Evolutionary conservation across 2,888 invertebrate species (phyloP).

Genomic region (Trilocha varians): DNA sequence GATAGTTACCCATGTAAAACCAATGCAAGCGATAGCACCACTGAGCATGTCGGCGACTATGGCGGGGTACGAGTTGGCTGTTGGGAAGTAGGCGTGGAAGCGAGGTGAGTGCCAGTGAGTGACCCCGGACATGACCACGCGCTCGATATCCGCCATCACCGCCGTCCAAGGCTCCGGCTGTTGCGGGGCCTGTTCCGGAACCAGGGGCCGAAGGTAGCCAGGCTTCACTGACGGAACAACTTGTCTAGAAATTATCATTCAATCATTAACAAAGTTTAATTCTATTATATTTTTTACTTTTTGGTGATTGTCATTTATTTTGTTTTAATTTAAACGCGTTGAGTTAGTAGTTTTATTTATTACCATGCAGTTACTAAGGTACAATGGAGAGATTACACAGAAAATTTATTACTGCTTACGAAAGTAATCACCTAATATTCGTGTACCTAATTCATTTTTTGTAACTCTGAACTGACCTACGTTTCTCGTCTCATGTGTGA

Average conservation of each 20-base stretch:
- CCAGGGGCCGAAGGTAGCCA: slow-evolving; percentile 89
- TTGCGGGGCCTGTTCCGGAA: slow-evolving; percentile 89
- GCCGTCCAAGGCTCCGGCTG: slow-evolving; percentile 91
- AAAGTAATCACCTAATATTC: too few relatives aligned
- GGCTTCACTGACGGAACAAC: slow-evolving; percentile 95
- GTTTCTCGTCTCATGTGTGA: too few relatives aligned
- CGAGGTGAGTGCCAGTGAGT: slow-evolving; percentile 98
- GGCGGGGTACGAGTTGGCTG: slow-evolving; percentile 93
- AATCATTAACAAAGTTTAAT: slow-evolving; percentile 1
- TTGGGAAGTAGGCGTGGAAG: slow-evolving; percentile 96
- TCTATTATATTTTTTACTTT: slow-evolving; percentile 6
- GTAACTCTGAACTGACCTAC: too few relatives aligned
- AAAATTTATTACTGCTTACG: too few relatives aligned
- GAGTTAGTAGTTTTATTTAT: too few relatives aligned
- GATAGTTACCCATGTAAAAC: slow-evolving; percentile 93
- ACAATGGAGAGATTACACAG: too few relatives aligned
- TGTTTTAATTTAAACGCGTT: too few relatives aligned
- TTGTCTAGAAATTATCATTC: slow-evolving; percentile 64
- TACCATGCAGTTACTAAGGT: too few relatives aligned
- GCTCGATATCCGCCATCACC: slow-evolving; percentile 93
- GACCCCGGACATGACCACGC: slow-evolving; percentile 97
- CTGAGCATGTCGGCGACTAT: slow-evolving; percentile 96
- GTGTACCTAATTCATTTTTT: too few relatives aligned
- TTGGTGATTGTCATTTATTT: too few relatives aligned
- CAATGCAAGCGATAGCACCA: slow-evolving; percentile 95